Base-by-base conservation (phyloP, 1,140 invertebrate species). In the Trissolcus basalis region DNA sequence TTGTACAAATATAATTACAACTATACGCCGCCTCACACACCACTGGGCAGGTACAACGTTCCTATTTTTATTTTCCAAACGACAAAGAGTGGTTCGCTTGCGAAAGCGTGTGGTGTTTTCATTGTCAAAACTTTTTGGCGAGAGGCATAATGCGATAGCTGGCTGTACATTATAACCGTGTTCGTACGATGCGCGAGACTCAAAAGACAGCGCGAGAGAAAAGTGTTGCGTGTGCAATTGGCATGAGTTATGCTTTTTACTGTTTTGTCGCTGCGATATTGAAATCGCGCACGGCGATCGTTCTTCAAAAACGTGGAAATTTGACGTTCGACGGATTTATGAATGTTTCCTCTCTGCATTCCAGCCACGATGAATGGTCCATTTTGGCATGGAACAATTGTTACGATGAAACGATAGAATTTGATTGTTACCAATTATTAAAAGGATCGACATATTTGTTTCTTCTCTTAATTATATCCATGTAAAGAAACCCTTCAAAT, bases 71-170 rank as follows among this genome's bases (percentile, higher is more conserved):
- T 27, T 27, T 27, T 27, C 2, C 19, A 27, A 27, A 27, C 19
- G 19, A 27, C 19, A 27, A 27, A 27, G 19, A 27, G 19, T 27
- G 19, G 19, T 27, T 48, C 4, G 12, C 14, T 16, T 16, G 36
- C 36, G 35, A 12, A 36, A 1, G 51, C 12, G 44, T 19, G 27
- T 36, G n/a, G 19, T 27, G 19, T 27, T 27, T n/a, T 27, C 47
- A 68, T 51, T 39, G 49, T 54, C 48, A n/a, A 59, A 59, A 59
- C 64, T 68, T 54, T 60, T 69, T n/a, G n/a, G n/a, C n/a, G 19
- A 27, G 6, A 27, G 19, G 19, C 19, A 27, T 44, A 19, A 54
- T 70, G 56, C 54, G 8, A 1, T 27, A 27, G 19, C 6, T 6
- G 19, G 19, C 6, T 6, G 19, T 27, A 27, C 19, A 69, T 61